phyloP scores from a whole-genome alignment of 1,140 invertebrate species.

The Heliothis virescens region DNA sequence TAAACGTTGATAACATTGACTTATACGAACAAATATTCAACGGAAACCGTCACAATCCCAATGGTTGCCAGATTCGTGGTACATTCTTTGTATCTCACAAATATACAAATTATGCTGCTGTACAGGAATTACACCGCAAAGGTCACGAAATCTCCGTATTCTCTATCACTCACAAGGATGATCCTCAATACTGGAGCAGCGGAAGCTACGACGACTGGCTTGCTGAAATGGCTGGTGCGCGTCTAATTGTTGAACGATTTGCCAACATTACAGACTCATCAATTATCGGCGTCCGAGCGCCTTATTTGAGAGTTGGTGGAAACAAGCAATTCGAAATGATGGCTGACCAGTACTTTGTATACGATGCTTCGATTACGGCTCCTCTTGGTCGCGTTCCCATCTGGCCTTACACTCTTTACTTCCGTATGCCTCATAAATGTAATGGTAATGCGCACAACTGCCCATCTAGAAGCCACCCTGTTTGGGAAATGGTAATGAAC shows the following conservation, averaged over 20 bases:
- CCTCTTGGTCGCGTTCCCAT: constrained; percentile 95
- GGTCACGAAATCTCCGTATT: constrained; percentile 98
- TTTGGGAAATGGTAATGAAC: constrained; percentile 99
- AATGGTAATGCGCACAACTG: constrained; percentile 97
- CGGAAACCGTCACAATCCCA: constrained; percentile 94
- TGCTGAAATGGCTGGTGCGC: constrained; percentile 97
- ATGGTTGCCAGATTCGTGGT: constrained; percentile 96
- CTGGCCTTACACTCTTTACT: constrained; percentile 98
- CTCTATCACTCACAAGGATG: constrained; percentile 97
- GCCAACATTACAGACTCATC: constrained; percentile 96
- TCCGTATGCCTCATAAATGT: constrained; percentile 97
- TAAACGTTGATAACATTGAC: constrained; percentile 98
- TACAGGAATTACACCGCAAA: constrained; percentile 95
- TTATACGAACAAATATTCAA: constrained; percentile 96
- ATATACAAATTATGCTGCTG: constrained; percentile 97
- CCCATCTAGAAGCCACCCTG: constrained; percentile 95
- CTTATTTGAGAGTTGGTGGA: constrained; percentile 96
- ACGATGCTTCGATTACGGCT: constrained; percentile 97
- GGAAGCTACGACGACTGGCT: constrained; percentile 97
- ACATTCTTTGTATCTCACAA: constrained; percentile 99
- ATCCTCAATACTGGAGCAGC: constrained; percentile 95
- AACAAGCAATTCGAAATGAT: constrained; percentile 99
- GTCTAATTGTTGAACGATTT: constrained; percentile 95
- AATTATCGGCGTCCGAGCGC: constrained; percentile 95
- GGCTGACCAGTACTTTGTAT: constrained; percentile 97